Evolutionary conservation across 2,797 vertebrate genomes (phyloP).

Genomic region (Hydrophis major): DNA sequence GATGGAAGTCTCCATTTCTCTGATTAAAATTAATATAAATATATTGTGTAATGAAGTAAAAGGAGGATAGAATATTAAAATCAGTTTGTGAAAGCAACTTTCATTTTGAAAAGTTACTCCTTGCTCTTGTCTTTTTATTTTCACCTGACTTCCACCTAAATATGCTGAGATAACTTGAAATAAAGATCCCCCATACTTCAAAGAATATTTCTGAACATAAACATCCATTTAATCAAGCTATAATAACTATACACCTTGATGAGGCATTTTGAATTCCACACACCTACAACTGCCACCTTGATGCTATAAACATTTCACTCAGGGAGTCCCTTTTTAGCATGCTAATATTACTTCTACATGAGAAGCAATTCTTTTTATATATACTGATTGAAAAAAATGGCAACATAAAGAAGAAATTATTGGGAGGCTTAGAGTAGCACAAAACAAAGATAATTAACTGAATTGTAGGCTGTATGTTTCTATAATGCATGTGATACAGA

Average conservation of each 20-base stretch:
- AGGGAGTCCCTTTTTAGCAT: not conserved
- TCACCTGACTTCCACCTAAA: slow-evolving; percentile 8
- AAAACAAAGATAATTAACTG: slow-evolving; percentile 16
- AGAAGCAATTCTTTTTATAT: slow-evolving; percentile 20
- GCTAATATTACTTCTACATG: slow-evolving; percentile 30
- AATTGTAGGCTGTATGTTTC: not conserved
- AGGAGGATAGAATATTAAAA: not conserved
- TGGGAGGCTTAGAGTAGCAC: not conserved
- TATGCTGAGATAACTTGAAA: slow-evolving; percentile 45
- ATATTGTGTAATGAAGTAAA: not conserved
- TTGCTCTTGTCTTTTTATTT: slow-evolving; percentile 24
- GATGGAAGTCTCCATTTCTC: not conserved
- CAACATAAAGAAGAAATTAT: not conserved
- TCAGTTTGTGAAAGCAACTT: not conserved
- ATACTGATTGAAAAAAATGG: slow-evolving; percentile 1
- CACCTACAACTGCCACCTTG: not conserved
- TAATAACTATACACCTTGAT: slow-evolving; percentile 28
- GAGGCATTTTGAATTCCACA: not conserved
- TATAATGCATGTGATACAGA: not conserved
- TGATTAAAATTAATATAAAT: not conserved
- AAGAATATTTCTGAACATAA: slow-evolving; percentile 40
- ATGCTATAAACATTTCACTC: slow-evolving; percentile 16
- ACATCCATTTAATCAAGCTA: slow-evolving; percentile 11
- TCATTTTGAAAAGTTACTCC: slow-evolving; percentile 14
- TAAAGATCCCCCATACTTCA: slow-evolving; percentile 31